Percentiles rank a stretch among this genome's conserved stretches.
Conservation (phyloP, 2,888 invertebrate genomes). For the Trichacis sp. region DNA sequence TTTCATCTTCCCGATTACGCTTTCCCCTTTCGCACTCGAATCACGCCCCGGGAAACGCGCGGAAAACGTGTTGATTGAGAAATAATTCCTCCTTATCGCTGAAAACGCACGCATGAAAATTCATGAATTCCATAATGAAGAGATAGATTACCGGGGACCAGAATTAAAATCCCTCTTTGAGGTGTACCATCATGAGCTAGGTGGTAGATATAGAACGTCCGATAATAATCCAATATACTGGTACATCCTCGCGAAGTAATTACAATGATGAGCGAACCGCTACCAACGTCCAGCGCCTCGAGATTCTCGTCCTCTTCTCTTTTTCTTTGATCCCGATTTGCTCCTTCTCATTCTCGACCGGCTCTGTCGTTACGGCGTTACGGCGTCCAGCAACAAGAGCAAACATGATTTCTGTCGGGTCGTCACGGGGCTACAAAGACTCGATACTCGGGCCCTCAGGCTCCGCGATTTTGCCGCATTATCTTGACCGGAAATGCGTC, state of each 20-base stretch:
- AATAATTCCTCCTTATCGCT: background rate
- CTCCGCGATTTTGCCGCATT: constrained; percentile 56
- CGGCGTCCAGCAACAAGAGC: constrained; percentile 61
- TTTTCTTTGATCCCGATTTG: constrained; percentile 4
- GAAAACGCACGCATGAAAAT: background rate
- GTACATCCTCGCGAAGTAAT: constrained; percentile 67
- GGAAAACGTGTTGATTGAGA: too few relatives aligned
- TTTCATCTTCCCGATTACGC: constrained; percentile 43
- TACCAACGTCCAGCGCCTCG: constrained; percentile 57
- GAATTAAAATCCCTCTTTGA: background rate
- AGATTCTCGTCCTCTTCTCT: constrained; percentile 23
- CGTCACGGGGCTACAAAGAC: constrained; percentile 65
- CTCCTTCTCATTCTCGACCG: constrained; percentile 33
- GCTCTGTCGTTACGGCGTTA: constrained; percentile 34
- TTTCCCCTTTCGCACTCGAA: background rate
- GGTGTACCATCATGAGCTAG: constrained; percentile 50
- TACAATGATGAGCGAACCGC: constrained; percentile 67
- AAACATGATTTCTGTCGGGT: constrained; percentile 59
- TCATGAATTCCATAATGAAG: constrained; percentile 2
- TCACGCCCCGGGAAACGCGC: too few relatives aligned
- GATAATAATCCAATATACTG: constrained; percentile 68
- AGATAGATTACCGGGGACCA: background rate
- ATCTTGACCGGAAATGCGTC: constrained; percentile 62
- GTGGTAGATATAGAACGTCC: constrained; percentile 65
- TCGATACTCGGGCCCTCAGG: constrained; percentile 57